Conservation (phyloP, 2,113 vertebrate species). For the Drymodes brunneopygia region DNA sequence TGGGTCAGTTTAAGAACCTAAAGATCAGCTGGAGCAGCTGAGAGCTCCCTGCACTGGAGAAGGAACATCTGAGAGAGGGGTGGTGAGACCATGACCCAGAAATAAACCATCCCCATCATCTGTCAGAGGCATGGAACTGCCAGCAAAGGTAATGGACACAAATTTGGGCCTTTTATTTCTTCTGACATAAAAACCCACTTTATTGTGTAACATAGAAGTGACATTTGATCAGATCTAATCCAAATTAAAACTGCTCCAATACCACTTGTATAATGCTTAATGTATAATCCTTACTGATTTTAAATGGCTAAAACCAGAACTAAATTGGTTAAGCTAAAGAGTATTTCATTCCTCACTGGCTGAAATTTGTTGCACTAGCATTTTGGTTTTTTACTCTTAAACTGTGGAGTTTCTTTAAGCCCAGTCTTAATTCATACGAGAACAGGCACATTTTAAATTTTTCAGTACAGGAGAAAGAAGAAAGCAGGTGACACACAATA, state of each 20-base stretch:
- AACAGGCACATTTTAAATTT: background rate
- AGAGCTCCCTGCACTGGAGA: background rate
- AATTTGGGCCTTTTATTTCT: background rate
- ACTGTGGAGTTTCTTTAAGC: background rate
- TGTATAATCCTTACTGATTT: background rate
- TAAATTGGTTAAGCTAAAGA: background rate
- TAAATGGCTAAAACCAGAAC: background rate
- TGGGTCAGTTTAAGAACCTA: background rate
- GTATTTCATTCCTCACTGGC: background rate
- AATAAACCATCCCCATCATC: background rate
- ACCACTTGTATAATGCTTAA: fast-evolving
- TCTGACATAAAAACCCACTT: background rate
- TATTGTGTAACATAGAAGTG: background rate
- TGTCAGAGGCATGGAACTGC: background rate
- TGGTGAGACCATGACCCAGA: background rate
- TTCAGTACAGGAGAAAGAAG: background rate
- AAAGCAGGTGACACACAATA: background rate
- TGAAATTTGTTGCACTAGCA: background rate
- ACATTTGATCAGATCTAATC: background rate
- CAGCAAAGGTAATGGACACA: background rate
- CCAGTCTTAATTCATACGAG: background rate
- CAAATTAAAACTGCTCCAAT: background rate
- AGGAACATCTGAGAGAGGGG: background rate
- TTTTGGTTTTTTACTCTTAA: background rate
- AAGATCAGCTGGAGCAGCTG: background rate